Evolutionary conservation across 1,140 invertebrate species (phyloP), one percentile per base, ranked within the genome.

Genomic region (Epicauta chinensis): DNA sequence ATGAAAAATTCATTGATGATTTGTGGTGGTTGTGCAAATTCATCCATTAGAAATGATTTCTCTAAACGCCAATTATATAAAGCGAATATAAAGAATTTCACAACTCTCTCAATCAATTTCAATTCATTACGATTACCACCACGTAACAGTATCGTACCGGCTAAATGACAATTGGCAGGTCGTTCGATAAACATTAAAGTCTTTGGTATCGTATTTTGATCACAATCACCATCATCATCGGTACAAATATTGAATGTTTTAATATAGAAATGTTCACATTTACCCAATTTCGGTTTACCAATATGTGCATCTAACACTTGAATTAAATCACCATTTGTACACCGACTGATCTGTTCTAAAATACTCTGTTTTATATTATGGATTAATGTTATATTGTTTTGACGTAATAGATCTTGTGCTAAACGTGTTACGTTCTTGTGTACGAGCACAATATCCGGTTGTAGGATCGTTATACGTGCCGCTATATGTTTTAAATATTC

Each of bases 111-210:
- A 0, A 96, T 80, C 65, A 82, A 80, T 9, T 80, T 78, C 5
- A 98, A 73, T 70, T 98, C 94, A 6, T 73, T 65, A 41, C 81
- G 71, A 0, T 80, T 77, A 2, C 80, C 86, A 0, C 95, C 95
- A 29, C 92, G 79, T 1, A 99, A 67, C 5, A 97, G 66, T 23
- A 98, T 85, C 1, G 93, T 94, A 62, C 90, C 93, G 0, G 93
- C 93, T 1, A 95, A 75, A 59, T 91, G 81, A 1, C 87, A 81
- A 66, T 79, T 78, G 0, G 84, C 81, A 64, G 93, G 91, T 1
- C 93, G 91, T 72, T 97, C 94, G 60, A 98, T 88, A 57, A 91
- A 90, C 89, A 97, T 92, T 1, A 97, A 68, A 0, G 89, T 93
- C 77, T 97, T 97, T 7, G 4, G 23, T 23, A 5, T 23, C 4